These are phyloP conservation scores for Zaprionus taronus DNA, from an alignment of 1,140 invertebrate species.

Conservation along the genomic window DNA sequence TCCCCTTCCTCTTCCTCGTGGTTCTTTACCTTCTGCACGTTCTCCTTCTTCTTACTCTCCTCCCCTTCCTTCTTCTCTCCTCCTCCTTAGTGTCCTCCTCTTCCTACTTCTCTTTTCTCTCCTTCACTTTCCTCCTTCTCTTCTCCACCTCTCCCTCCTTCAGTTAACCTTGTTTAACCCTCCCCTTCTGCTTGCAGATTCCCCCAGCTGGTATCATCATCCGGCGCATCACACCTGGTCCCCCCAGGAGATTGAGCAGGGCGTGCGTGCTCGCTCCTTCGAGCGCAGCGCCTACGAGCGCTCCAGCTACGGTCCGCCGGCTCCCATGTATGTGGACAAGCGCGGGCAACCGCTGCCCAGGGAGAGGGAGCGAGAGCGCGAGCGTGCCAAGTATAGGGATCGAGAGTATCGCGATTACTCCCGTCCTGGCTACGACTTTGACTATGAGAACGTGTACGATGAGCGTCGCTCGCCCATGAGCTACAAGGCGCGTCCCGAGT, in stretches of 20 bases:
- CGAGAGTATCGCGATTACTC: slow-evolving; percentile 73
- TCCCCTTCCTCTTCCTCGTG: no score
- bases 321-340: slow-evolving; percentile 77
- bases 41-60: no score
- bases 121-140: no score
- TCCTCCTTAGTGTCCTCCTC: no score
- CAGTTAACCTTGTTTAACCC: background rate
- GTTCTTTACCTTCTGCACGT: no score
- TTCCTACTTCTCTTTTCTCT: no score
- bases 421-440: slow-evolving; percentile 79
- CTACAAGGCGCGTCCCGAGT: slow-evolving; percentile 68
- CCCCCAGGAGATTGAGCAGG: slow-evolving; percentile 79
- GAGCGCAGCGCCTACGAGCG: slow-evolving; percentile 81
- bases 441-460: slow-evolving; percentile 82
- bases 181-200: slow-evolving; percentile 42
- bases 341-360: slow-evolving; percentile 60
- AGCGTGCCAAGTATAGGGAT: slow-evolving; percentile 61
- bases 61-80: no score
- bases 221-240: slow-evolving; percentile 81
- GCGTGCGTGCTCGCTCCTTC: slow-evolving; percentile 66
- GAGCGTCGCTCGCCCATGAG: slow-evolving; percentile 72
- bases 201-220: slow-evolving; percentile 83
- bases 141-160: no score
- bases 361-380: slow-evolving; percentile 55
- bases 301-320: slow-evolving; percentile 79